phyloP scores from a whole-genome alignment of 2,888 invertebrate species.

The Dusona sp. region DNA sequence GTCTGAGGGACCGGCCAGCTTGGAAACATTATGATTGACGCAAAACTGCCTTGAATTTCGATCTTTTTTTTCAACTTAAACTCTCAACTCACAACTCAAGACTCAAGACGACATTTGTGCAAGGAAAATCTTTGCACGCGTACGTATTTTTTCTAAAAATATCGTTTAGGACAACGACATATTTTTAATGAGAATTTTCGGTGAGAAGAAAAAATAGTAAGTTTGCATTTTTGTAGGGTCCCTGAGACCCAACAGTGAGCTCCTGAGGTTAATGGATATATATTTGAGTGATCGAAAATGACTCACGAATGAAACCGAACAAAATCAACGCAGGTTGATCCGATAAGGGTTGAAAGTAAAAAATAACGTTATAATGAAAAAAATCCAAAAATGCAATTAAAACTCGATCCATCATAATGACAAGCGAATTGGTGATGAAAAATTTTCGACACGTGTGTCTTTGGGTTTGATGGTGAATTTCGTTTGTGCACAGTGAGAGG shows the following conservation, averaged over 20 bases:
- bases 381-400: conserved; percentile 4
- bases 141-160: not conserved
- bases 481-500: not conserved
- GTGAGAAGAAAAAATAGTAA: not conserved
- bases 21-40: not conserved
- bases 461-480: conserved; percentile 12
- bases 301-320: not conserved
- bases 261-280: no score
- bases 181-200: not conserved
- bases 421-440: not conserved
- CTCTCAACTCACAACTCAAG: not conserved
- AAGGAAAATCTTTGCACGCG: not conserved
- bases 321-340: not conserved
- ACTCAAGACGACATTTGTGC: not conserved
- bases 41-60: not conserved
- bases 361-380: not conserved
- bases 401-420: conserved; percentile 24
- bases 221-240: not conserved
- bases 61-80: not conserved
- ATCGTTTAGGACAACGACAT: not conserved
- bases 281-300: not conserved
- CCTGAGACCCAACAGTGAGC: not conserved
- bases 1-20: not conserved
- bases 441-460: conserved; percentile 25
- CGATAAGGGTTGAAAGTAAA: not conserved